Base-by-base conservation (phyloP, 2,888 invertebrate genomes). In the Halictus ligatus region DNA sequence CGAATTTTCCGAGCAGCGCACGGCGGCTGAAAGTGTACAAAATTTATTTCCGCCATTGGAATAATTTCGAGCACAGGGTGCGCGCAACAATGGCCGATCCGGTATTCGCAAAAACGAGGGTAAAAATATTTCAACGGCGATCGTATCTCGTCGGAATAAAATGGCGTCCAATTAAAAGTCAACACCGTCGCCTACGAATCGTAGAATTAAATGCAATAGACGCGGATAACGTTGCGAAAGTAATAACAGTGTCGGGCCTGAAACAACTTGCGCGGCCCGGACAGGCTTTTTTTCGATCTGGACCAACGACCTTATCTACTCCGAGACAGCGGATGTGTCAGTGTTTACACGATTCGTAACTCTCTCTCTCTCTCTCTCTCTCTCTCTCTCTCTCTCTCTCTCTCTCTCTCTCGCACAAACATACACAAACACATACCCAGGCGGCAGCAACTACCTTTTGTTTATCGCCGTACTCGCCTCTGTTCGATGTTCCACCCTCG, bases 311-410 rank as follows among this genome's bases (percentile, higher is more conserved):
- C 67, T 80, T 80, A 80, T 75, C 80, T 64, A 48, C 48, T 64
- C 21, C 13, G 64, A 60, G 48, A 75, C 50, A 69, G 64, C 78
- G 73, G 50, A 74, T 74, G 81, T 78, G 78, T 46, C 60, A 21
- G 81, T 74, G 81, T 75, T 82, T 74, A 74, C 81, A 74, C 81
- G 78, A 82, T 74, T 78, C 78, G n/a, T 64, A 67, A 58, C 12
- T 58, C 1, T 58, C n/a, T 58, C 58, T 10, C 12, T n/a, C 58
- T n/a, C n/a, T 21, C 21, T 50, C 8, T 21, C 50, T 29, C 29
- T 29, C 29, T 29, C 29, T 50, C 8, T 21, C 12, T 58, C 5
- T 58, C n/a, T 58, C 58, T 10, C 12, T n/a, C 58, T n/a, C n/a
- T n/a, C 21, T 54, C 8, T 2, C 35, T 35, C 35, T 35, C 35